These are phyloP conservation scores for Oscheius myriophilus DNA, from an alignment of 2,888 invertebrate species.

Conservation along the genomic window DNA sequence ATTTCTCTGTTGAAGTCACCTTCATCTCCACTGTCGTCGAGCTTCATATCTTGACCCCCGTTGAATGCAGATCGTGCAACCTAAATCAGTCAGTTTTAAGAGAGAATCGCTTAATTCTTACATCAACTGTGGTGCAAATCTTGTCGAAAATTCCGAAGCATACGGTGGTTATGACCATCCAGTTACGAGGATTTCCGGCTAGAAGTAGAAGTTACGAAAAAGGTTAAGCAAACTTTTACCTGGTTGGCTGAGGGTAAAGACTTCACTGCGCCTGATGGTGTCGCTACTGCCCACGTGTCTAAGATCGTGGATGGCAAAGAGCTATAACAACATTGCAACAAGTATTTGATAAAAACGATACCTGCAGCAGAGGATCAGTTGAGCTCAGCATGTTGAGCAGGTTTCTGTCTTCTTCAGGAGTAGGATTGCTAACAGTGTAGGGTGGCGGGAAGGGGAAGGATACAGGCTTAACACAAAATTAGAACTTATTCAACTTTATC, in stretches of 20 bases:
- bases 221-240: neutral
- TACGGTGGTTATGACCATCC: conserved; percentile 40
- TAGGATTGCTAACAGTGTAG: conserved; percentile 45
- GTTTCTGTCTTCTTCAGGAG: conserved; percentile 50
- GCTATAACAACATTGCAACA: conserved; percentile 11
- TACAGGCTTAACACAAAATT: conserved; percentile 45
- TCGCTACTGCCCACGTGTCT: conserved; percentile 41
- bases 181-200: conserved; percentile 52
- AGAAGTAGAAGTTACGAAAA: neutral
- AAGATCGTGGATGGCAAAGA: conserved; percentile 50
- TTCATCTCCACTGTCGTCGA: conserved; percentile 26
- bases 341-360: neutral
- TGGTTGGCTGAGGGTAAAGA: conserved; percentile 52
- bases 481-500: neutral
- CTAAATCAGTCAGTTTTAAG: neutral
- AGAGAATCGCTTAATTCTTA: neutral
- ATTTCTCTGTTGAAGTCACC: conserved; percentile 32
- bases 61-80: neutral
- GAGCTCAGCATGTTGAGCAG: conserved; percentile 48
- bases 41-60: neutral
- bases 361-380: conserved; percentile 39
- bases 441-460: conserved; percentile 50
- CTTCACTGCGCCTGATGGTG: conserved; percentile 35
- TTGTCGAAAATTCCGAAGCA: conserved; percentile 41
- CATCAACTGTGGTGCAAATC: conserved; percentile 19